Conservation (phyloP, 2,888 invertebrate species). For the Caenorhabditis uteleia region DNA sequence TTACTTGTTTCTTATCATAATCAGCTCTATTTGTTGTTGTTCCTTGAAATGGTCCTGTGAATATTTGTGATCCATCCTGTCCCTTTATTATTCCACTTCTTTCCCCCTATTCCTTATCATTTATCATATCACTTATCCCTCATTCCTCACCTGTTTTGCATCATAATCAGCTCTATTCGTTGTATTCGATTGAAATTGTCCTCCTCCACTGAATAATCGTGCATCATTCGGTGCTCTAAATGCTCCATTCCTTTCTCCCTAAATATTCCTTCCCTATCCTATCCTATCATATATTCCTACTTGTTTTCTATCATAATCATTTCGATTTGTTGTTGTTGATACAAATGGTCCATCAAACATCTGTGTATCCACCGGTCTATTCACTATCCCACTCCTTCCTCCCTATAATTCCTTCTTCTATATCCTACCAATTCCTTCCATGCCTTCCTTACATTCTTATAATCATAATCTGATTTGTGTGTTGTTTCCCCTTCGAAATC, state of each 20-base stretch:
- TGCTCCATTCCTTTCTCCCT: neutral
- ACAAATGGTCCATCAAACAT: slow-evolving; percentile 19
- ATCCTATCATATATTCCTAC: neutral
- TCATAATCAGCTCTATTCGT: slow-evolving; percentile 13
- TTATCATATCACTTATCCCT: too few relatives aligned
- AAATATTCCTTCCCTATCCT: neutral
- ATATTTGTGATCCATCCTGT: slow-evolving; percentile 5
- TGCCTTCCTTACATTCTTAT: slow-evolving; percentile 28
- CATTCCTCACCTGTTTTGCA: slow-evolving; percentile 24
- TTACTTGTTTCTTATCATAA: slow-evolving; percentile 25
- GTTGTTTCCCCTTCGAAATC: slow-evolving; percentile 49
- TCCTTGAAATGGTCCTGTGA: slow-evolving; percentile 21
- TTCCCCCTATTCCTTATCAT: neutral
- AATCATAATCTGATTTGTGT: slow-evolving; percentile 42
- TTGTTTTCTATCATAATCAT: slow-evolving; percentile 29
- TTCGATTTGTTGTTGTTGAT: slow-evolving; percentile 27
- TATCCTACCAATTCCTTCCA: too few relatives aligned
- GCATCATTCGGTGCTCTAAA: neutral
- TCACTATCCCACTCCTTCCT: neutral
- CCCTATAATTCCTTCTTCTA: slow-evolving; percentile 2
- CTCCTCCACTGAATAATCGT: neutral
- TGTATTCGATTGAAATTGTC: slow-evolving; percentile 8
- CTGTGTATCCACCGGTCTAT: slow-evolving; percentile 2
- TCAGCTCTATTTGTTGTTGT: slow-evolving; percentile 27
- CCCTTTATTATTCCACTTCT: neutral